Conservation (phyloP, 2,113 vertebrate species). For the Tetraodon nigroviridis region DNA sequence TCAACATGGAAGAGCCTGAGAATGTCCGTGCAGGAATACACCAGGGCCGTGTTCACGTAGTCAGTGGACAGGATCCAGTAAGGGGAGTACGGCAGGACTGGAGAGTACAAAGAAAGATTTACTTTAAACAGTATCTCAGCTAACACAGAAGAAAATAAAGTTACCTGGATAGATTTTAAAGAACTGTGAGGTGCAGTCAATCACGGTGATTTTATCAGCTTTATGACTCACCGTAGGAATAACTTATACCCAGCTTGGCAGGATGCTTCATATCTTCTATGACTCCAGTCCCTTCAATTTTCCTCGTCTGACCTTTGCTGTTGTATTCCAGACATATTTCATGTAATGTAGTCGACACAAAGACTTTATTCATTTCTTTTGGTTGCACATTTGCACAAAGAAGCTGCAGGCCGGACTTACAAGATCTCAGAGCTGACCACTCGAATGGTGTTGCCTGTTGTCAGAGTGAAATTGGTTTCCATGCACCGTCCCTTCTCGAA, state of each 20-base stretch:
- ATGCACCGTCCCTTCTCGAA: slow-evolving; percentile 77
- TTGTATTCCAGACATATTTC: slow-evolving; percentile 26
- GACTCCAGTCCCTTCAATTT: slow-evolving; percentile 78
- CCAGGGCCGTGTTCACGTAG: slow-evolving; percentile 81
- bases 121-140: neutral
- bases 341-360: slow-evolving; percentile 6
- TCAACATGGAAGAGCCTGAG: slow-evolving; percentile 86
- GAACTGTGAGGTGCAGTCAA: neutral
- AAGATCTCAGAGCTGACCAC: slow-evolving; percentile 72
- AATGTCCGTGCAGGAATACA: slow-evolving; percentile 87
- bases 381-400: slow-evolving; percentile 9
- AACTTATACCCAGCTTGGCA: slow-evolving; percentile 84
- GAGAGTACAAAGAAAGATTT: neutral
- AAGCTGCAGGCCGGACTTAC: slow-evolving; percentile 56
- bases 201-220: neutral
- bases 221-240: slow-evolving; percentile 78
- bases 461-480: slow-evolving; percentile 72
- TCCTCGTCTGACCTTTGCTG: slow-evolving; percentile 75
- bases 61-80: slow-evolving; percentile 91
- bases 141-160: neutral
- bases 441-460: slow-evolving; percentile 60
- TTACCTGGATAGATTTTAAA: neutral
- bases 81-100: slow-evolving; percentile 82
- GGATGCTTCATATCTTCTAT: slow-evolving; percentile 78
- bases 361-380: neutral